Evolutionary conservation across 2,113 vertebrate species (phyloP).

Genomic region (Cephalophus harveyi): DNA sequence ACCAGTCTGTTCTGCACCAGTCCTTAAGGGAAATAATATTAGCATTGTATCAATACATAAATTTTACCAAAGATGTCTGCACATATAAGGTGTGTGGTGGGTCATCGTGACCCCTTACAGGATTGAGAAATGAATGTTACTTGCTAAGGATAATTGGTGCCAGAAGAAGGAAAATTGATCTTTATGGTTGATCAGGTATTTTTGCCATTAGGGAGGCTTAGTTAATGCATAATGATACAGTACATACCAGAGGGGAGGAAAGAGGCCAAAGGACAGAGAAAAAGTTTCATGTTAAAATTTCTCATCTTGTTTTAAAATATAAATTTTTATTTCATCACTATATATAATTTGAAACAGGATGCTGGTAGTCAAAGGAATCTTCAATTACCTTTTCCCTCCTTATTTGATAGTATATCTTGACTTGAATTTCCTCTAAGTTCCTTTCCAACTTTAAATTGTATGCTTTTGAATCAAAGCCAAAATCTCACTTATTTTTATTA

Average conservation of each 20-base stretch:
- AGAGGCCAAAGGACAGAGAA: background rate
- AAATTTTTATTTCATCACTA: background rate
- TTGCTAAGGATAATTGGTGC: background rate
- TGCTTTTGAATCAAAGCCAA: constrained; percentile 12
- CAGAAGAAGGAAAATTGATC: background rate
- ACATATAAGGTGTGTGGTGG: background rate
- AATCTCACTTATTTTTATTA: constrained; percentile 34
- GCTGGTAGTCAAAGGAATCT: constrained; percentile 26
- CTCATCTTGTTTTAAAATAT: background rate
- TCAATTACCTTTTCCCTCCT: background rate
- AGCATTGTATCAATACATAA: background rate
- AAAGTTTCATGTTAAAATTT: background rate
- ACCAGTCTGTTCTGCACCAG: background rate
- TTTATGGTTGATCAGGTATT: background rate
- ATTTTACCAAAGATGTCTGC: background rate
- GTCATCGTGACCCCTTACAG: background rate
- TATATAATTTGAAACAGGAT: constrained; percentile 25
- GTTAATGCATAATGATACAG: background rate
- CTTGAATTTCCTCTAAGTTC: constrained; percentile 21
- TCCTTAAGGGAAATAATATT: background rate
- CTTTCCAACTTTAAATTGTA: background rate
- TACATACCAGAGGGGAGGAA: background rate
- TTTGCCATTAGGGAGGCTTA: background rate
- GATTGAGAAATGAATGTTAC: background rate
- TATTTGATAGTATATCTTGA: constrained; percentile 25